Percentiles rank a stretch among this genome's conserved stretches.
Conservation (phyloP, 1,140 invertebrate genomes). For the Lepidurus packardi region DNA sequence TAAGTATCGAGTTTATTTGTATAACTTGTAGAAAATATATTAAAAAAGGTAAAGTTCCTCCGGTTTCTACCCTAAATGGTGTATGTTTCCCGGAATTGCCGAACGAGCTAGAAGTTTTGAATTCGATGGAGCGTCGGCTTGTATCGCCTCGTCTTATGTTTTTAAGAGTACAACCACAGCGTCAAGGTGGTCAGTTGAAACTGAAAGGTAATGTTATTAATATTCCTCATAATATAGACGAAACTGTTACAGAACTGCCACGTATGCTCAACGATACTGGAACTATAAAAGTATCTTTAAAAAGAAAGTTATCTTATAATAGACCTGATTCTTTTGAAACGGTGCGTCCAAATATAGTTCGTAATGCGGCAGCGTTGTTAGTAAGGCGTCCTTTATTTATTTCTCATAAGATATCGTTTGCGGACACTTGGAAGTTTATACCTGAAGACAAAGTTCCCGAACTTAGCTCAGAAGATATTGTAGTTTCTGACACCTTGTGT, state of each 20-base stretch:
- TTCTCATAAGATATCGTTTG: background rate
- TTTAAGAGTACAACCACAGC: background rate
- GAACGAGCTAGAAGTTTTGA: background rate
- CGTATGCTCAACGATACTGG: background rate
- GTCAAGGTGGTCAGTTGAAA: background rate
- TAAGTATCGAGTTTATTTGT: background rate
- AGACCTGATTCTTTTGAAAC: background rate
- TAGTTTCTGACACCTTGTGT: background rate
- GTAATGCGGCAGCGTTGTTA: conserved; percentile 4
- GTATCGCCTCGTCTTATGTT: background rate
- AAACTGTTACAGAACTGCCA: background rate
- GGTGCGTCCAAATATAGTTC: background rate
- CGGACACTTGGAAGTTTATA: conserved; percentile 1
- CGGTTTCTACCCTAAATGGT: background rate
- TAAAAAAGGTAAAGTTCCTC: background rate
- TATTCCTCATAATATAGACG: too few relatives aligned
- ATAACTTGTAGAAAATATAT: background rate
- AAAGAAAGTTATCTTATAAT: background rate
- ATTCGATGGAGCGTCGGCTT: background rate
- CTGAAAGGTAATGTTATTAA: background rate
- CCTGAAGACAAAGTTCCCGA: background rate
- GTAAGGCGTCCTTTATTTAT: background rate
- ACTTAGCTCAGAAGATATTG: background rate
- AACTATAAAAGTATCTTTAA: background rate
- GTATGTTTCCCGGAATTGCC: background rate